Conservation (phyloP, 2,888 invertebrate genomes). For the Dolomedes plantarius region DNA sequence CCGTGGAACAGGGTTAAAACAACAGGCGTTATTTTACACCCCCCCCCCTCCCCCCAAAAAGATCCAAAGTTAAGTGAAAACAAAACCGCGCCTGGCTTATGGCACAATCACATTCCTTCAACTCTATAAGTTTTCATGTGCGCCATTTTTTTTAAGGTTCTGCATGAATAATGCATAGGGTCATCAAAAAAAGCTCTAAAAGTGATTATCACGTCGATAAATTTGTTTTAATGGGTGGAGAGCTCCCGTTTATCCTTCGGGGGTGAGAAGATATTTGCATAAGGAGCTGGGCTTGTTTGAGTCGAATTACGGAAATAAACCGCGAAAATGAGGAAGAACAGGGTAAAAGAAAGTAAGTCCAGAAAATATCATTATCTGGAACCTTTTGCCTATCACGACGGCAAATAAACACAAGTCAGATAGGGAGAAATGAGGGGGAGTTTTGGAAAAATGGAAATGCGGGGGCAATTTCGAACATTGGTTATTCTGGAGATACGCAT, state of each 20-base stretch:
- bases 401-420: too few relatives aligned
- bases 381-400: not conserved
- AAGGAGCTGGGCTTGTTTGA: not conserved
- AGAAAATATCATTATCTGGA: not conserved
- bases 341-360: not conserved
- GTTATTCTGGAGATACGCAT: too few relatives aligned
- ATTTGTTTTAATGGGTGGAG: constrained; percentile 44
- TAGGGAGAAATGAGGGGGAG: too few relatives aligned
- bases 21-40: not conserved
- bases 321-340: not conserved
- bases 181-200: constrained; percentile 58
- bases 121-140: constrained; percentile 5
- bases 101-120: not conserved
- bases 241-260: not conserved
- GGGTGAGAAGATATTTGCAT: not conserved
- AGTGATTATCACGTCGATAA: constrained; percentile 50
- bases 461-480: too few relatives aligned
- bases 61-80: not conserved
- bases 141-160: constrained; percentile 15
- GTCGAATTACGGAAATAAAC: too few relatives aligned
- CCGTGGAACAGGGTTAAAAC: not conserved
- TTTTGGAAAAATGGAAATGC: too few relatives aligned
- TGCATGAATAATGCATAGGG: constrained; percentile 50
- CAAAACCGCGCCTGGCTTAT: not conserved
- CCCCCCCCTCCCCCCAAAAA: too few relatives aligned